phyloP scores from a whole-genome alignment of 2,113 vertebrate species.

The Myotis brandtii region DNA sequence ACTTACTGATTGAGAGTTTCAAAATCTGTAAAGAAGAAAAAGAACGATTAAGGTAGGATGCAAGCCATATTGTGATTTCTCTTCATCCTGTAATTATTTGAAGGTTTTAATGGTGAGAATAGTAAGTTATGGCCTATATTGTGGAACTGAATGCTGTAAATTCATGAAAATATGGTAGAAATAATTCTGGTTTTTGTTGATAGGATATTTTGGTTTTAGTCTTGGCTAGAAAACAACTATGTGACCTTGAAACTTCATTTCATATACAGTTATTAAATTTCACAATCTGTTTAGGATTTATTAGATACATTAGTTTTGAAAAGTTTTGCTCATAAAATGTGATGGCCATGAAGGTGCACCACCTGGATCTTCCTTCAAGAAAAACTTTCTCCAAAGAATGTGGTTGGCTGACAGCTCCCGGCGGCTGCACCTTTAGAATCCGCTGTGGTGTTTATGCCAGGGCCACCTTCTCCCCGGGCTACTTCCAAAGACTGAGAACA shows the following conservation, averaged over 20 bases:
- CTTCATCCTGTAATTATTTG: neutral
- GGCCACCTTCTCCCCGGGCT: neutral
- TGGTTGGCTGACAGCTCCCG: neutral
- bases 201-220: neutral
- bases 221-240: neutral
- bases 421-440: neutral
- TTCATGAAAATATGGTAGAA: neutral
- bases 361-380: neutral
- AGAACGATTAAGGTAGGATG: neutral
- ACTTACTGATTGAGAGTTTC: neutral
- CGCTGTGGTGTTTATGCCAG: neutral
- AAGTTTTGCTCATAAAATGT: neutral
- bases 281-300: neutral
- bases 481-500: neutral
- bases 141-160: neutral
- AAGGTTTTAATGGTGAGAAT: neutral
- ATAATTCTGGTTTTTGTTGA: neutral
- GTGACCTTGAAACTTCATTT: neutral
- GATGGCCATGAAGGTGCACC: neutral
- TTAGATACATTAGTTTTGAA: neutral
- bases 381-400: neutral
- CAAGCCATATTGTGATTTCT: neutral
- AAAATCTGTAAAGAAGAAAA: neutral
- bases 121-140: neutral
- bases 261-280: neutral